Conservation (phyloP, 1,140 invertebrate species). For the Trichomalopsis sarcophagae region DNA sequence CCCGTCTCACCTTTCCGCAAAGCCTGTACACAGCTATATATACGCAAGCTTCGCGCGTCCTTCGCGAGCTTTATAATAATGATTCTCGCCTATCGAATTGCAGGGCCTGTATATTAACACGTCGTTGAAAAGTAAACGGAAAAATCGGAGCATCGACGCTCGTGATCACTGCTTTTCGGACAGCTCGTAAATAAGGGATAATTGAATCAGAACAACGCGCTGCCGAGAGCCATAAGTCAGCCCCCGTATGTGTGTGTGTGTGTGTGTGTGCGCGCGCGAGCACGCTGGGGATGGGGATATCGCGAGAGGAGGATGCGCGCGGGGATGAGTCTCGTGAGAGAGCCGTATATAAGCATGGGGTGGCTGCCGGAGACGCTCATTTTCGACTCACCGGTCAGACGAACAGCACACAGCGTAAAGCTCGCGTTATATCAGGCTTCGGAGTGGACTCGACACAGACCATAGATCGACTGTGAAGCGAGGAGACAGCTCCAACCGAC, state of each 20-base stretch:
- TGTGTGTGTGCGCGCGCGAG: background rate
- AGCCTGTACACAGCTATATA: no score
- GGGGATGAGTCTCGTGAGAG: conserved; percentile 57
- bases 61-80: no score
- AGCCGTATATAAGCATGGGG: conserved; percentile 69
- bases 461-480: background rate
- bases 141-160: no score
- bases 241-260: background rate
- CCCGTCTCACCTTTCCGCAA: background rate
- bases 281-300: background rate
- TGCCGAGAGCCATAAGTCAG: conserved; percentile 69
- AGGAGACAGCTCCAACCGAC: background rate
- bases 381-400: conserved; percentile 39
- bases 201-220: conserved; percentile 72
- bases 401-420: background rate
- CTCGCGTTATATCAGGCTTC: background rate
- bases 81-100: no score
- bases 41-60: no score
- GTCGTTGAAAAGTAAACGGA: no score
- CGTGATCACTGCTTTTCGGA: background rate
- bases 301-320: conserved; percentile 55
- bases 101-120: no score
- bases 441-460: no score
- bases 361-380: conserved; percentile 48
- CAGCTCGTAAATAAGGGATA: conserved; percentile 56